These are phyloP conservation scores for Phrynocephalus vlangalii DNA, from an alignment of 2,797 vertebrate genomes.

Conservation along the genomic window DNA sequence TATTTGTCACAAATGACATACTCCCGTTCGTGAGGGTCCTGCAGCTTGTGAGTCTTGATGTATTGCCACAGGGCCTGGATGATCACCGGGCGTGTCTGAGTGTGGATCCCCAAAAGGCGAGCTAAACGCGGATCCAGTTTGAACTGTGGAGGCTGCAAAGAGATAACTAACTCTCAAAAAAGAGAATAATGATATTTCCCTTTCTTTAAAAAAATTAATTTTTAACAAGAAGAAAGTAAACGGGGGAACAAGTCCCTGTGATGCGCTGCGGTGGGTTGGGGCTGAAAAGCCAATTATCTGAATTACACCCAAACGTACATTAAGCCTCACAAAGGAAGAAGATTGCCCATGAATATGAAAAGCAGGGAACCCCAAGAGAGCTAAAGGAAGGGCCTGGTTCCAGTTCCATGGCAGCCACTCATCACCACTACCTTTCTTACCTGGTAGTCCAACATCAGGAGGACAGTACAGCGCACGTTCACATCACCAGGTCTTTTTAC, in stretches of 20 bases:
- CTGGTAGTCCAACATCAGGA: constrained; percentile 99
- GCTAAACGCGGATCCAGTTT: constrained; percentile 97
- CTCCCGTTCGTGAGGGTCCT: constrained; percentile 97
- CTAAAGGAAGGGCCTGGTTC: not conserved
- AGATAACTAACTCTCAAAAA: not conserved
- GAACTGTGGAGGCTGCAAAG: constrained; percentile 93
- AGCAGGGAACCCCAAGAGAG: not conserved
- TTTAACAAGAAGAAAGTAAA: not conserved
- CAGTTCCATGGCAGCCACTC: not conserved
- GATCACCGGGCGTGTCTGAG: constrained; percentile 97
- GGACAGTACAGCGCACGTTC: constrained; percentile 96
- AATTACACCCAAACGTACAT: not conserved
- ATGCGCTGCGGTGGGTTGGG: too few relatives aligned
- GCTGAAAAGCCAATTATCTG: not conserved
- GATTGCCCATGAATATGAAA: not conserved
- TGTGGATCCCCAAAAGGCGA: constrained; percentile 96
- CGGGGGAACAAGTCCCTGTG: not conserved
- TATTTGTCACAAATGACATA: constrained; percentile 99
- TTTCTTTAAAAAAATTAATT: not conserved
- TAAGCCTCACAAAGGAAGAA: not conserved
- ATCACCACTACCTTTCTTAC: constrained; percentile 68
- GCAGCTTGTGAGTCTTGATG: constrained; percentile 99
- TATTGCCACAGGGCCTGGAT: constrained; percentile 99
- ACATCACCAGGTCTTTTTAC: constrained; percentile 98
- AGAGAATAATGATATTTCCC: not conserved